These are phyloP conservation scores for Arion vulgaris DNA, from an alignment of 1,140 invertebrate species.

Conservation along the genomic window DNA sequence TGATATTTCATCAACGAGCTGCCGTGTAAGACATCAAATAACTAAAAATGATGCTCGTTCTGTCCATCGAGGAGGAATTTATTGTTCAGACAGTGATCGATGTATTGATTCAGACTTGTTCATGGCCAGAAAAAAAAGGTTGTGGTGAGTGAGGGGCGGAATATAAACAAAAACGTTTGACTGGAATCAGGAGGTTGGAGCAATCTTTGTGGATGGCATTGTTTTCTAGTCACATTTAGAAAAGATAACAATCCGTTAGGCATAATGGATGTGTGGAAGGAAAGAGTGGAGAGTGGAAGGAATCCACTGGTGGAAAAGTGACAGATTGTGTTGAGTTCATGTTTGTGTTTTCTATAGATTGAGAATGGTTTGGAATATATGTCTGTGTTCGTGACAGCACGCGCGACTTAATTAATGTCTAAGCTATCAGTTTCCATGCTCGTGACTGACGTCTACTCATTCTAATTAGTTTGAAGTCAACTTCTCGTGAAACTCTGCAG, in stretches of 20 bases:
- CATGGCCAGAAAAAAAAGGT: not conserved
- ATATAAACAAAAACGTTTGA: not conserved
- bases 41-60: not conserved
- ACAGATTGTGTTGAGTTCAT: too few species aligned
- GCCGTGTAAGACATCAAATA: too few species aligned
- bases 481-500: too few species aligned
- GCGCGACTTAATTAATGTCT: not conserved
- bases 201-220: not conserved
- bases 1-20: too few species aligned
- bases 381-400: not conserved
- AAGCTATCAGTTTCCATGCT: too few species aligned
- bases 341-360: too few species aligned
- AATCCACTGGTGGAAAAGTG: too few species aligned
- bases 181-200: not conserved
- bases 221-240: not conserved
- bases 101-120: conserved; percentile 8
- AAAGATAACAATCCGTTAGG: not conserved
- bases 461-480: too few species aligned
- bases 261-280: not conserved
- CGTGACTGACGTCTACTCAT: too few species aligned
- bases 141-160: too few species aligned
- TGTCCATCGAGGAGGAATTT: not conserved
- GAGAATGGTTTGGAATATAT: too few species aligned
- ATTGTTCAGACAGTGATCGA: not conserved
- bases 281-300: too few species aligned